A percentile compares a stretch with the other conserved stretches of the same genome.
Evolutionary conservation across 2,113 vertebrate species (phyloP).

Genomic region (Cnemophilus loriae): DNA sequence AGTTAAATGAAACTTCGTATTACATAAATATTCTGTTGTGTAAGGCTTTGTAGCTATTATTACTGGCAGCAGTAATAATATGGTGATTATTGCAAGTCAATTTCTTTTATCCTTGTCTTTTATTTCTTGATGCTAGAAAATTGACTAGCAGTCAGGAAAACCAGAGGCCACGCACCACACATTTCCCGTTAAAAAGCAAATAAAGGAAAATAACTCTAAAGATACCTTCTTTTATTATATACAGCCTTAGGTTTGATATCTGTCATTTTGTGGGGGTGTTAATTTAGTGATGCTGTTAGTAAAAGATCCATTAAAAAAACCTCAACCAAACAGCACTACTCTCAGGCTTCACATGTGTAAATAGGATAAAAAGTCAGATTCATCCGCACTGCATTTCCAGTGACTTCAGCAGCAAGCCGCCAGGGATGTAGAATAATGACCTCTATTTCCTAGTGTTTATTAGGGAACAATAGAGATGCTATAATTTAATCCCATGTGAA

Average conservation of each 20-base stretch:
- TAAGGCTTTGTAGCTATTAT: constrained; percentile 25
- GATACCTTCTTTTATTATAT: background rate
- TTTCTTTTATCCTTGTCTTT: background rate
- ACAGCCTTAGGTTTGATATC: background rate
- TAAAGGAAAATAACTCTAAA: background rate
- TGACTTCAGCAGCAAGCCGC: background rate
- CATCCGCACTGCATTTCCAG: background rate
- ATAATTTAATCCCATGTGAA: background rate
- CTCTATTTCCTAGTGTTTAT: background rate
- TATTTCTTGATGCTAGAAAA: background rate
- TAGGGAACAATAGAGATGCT: background rate
- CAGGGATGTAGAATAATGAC: background rate
- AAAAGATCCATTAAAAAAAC: background rate
- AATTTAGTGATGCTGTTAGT: background rate
- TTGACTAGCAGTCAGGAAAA: background rate
- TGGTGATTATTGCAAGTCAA: background rate
- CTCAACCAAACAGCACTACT: background rate
- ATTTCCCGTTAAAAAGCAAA: background rate
- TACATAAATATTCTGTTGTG: background rate
- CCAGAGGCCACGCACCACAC: background rate
- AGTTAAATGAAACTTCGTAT: background rate
- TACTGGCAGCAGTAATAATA: constrained; percentile 21
- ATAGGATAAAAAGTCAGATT: background rate
- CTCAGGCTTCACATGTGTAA: background rate
- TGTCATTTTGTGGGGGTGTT: background rate